Conservation (phyloP, 2,113 vertebrate species). For the Mionectes macconnelli region DNA sequence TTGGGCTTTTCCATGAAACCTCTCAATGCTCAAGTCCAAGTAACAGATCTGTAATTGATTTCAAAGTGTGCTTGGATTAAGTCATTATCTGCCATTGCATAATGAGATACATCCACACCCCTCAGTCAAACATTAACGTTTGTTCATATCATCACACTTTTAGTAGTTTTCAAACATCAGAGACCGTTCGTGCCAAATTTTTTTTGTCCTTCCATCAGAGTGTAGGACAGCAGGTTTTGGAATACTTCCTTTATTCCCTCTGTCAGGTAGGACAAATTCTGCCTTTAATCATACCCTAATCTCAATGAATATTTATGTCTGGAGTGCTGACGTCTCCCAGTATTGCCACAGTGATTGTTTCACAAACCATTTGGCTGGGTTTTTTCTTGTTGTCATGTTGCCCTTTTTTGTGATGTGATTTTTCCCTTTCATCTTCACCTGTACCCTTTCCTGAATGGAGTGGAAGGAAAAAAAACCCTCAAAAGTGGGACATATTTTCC, state of each 20-base stretch:
- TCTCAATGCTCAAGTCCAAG: background rate
- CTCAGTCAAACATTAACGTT: background rate
- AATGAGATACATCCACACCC: background rate
- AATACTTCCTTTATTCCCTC: background rate
- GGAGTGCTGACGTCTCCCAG: background rate
- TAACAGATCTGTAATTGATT: no score
- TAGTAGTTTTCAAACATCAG: background rate
- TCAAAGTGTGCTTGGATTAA: background rate
- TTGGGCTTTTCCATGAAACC: background rate
- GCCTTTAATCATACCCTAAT: background rate
- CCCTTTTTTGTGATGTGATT: background rate
- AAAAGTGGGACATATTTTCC: conserved; percentile 38
- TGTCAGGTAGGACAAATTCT: background rate
- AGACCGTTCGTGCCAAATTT: background rate
- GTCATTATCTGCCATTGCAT: background rate
- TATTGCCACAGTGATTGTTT: background rate
- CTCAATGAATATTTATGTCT: background rate
- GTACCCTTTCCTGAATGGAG: background rate
- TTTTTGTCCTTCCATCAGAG: background rate
- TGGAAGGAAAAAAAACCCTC: background rate
- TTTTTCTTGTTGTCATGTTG: background rate
- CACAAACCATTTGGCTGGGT: background rate
- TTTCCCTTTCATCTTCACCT: background rate
- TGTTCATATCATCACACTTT: background rate
- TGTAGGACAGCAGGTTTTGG: background rate